These are phyloP conservation scores for Lepus americanus DNA, from an alignment of 2,113 vertebrate genomes.

Conservation along the genomic window DNA sequence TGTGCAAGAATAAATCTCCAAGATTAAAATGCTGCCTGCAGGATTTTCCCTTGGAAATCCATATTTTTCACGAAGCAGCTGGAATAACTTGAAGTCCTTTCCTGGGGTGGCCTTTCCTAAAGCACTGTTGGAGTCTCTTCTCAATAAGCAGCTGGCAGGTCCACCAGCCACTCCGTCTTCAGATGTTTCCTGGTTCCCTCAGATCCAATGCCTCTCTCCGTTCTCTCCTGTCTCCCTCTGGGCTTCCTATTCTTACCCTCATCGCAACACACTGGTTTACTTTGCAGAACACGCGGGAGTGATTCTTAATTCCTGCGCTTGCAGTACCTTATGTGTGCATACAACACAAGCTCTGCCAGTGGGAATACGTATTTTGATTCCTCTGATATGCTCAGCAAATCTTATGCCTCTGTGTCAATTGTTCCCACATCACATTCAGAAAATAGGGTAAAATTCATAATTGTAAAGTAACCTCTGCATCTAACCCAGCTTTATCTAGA, in stretches of 20 bases:
- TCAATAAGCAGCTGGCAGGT: not conserved
- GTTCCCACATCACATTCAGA: not conserved
- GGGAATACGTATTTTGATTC: not conserved
- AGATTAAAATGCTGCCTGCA: not conserved
- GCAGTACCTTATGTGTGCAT: not conserved
- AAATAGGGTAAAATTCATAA: not conserved
- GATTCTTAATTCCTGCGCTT: not conserved
- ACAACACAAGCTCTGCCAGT: not conserved
- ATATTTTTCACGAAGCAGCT: not conserved
- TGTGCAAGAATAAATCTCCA: not conserved
- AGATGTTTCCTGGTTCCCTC: not conserved
- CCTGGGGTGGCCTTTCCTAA: not conserved
- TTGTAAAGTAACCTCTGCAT: not conserved
- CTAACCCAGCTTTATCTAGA: not conserved
- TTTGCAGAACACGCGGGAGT: not conserved
- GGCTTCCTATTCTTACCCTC: accelerated
- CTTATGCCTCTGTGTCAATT: not conserved
- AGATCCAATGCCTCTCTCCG: not conserved
- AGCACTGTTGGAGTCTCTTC: not conserved
- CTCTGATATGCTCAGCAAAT: not conserved
- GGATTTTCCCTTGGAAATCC: not conserved
- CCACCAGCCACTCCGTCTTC: not conserved
- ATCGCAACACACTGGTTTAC: no score
- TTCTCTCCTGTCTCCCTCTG: not conserved
- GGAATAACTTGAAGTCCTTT: not conserved